Percentiles rank a stretch among this genome's conserved stretches.
Conservation (phyloP, 2,797 vertebrate genomes). For the Capromys pilorides region DNA sequence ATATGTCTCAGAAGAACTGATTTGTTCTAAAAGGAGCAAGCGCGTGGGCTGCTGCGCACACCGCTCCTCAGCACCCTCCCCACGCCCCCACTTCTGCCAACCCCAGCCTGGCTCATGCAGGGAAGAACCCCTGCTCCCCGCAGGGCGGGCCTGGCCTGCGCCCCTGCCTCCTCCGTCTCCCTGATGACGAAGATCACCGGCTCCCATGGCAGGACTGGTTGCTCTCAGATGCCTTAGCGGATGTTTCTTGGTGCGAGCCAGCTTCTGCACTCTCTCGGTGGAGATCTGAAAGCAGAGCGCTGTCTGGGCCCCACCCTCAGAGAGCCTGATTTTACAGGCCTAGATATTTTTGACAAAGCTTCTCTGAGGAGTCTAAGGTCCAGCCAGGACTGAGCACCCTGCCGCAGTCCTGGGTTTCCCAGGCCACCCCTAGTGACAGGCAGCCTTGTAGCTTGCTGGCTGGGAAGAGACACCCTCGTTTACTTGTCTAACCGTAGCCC, state of each 20-base stretch:
- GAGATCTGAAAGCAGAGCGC: background rate
- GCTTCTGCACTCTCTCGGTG: background rate
- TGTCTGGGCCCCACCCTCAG: background rate
- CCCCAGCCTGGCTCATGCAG: conserved; percentile 13
- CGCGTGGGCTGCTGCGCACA: conserved; percentile 71
- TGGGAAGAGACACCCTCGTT: background rate
- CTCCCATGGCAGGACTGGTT: background rate
- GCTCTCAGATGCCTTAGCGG: background rate
- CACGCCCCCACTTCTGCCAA: conserved; percentile 61
- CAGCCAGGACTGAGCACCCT: background rate
- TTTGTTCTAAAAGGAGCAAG: conserved; percentile 80
- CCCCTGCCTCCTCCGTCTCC: background rate
- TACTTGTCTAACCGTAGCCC: background rate
- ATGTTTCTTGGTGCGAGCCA: background rate
- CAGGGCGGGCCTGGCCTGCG: background rate
- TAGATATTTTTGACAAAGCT: background rate
- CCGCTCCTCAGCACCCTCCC: conserved; percentile 49
- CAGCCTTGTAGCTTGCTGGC: background rate
- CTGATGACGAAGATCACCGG: conserved; percentile 3
- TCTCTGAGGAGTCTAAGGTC: background rate
- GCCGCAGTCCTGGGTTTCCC: background rate
- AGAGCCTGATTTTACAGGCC: background rate
- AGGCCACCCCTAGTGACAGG: background rate
- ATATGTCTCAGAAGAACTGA: conserved; percentile 76
- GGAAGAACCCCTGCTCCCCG: conserved; percentile 46